Evolutionary conservation across 1,140 invertebrate genomes (phyloP).

Genomic region (Bombus superbus): DNA sequence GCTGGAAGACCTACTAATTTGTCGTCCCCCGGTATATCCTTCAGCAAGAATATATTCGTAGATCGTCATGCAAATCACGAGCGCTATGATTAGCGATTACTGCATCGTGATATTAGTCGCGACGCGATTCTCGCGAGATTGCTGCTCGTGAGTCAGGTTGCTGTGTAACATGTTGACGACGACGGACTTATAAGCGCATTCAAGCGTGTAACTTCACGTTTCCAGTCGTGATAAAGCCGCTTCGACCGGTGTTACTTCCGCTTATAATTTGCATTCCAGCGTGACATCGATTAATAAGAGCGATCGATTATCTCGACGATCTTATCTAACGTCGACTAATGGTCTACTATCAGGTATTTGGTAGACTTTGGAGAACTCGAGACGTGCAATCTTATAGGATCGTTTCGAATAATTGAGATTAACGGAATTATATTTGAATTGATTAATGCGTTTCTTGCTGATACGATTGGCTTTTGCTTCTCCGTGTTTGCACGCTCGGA

Average conservation of each 20-base stretch:
- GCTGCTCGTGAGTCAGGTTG: constrained; percentile 28
- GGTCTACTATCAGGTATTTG: neutral
- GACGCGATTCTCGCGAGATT: constrained; percentile 61
- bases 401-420: neutral
- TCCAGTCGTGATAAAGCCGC: constrained; percentile 14
- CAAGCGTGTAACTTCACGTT: constrained; percentile 9
- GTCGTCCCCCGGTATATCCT: constrained; percentile 4
- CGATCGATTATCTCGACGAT: neutral
- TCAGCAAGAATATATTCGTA: neutral
- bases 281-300: neutral
- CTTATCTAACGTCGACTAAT: neutral
- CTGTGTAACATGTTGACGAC: constrained; percentile 66
- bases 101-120: constrained; percentile 75
- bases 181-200: constrained; percentile 37
- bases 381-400: neutral
- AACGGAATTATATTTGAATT: neutral
- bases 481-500: too few species aligned
- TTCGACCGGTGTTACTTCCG: neutral
- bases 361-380: too few species aligned
- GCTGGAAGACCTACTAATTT: neutral
- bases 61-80: neutral
- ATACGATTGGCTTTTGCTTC: too few species aligned
- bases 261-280: neutral
- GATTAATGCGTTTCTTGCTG: too few species aligned
- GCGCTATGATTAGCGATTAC: constrained; percentile 76